Evolutionary conservation across 2,888 invertebrate species (phyloP), one percentile per base, ranked within the genome.

Genomic region (Rhagium mordax): DNA sequence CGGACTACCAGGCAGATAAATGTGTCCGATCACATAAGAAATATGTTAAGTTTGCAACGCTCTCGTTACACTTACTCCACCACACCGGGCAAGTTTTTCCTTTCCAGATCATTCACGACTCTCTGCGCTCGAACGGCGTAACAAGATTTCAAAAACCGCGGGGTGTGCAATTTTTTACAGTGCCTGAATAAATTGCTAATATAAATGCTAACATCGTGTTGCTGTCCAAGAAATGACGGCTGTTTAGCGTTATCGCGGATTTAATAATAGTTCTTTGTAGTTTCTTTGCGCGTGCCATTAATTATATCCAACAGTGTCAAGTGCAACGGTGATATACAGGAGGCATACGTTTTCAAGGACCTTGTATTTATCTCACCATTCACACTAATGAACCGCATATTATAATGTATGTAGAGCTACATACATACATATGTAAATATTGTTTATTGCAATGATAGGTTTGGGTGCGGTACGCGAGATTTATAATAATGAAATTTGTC

Each of bases 331-430:
- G 41, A 61, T 41, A 55, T 3, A 33, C n/a, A 18, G 18, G 16
- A 18, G 21, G n/a, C 41, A 41, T 41, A 41, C n/a, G n/a, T 15
- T 33, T 59, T 21, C 16, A 59, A 16, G n/a, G 41, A 18, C 33
- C 13, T 29, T 68, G 70, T 74, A 72, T 74, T 76, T 76, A 76
- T 74, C 76, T 64, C 68, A 68, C 70, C 67, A 70, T 74, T 72
- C 70, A 59, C 74, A 74, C 74, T 76, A 76, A 76, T 76, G 76
- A 76, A 76, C 76, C 72, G 60, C 76, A 74, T 76, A 70, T 72
- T 10, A 10, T 70, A 72, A 68, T 70, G 66, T 49, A 53, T 68
- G 62, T 16, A 33, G 67, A 41, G 7, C 41, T 20, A 33, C 20
- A 21, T 16, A 33, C 53, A 41, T 72, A 76, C 73, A 72, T 60